phyloP scores from a whole-genome alignment of 2,797 vertebrate species.

The Crax fasciolata region DNA sequence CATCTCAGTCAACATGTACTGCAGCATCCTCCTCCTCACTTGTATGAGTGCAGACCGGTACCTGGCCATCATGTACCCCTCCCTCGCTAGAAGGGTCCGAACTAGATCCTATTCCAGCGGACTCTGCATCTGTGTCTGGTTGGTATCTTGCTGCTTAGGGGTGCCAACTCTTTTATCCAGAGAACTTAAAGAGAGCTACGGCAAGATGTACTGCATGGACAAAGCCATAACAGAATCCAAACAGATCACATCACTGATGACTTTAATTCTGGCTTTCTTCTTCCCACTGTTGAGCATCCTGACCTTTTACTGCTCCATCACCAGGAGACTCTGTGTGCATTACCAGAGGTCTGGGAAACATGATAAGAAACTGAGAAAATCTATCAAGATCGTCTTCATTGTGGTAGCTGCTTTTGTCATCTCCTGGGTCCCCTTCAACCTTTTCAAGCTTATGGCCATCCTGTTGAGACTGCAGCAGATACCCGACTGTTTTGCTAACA shows the following conservation, averaged over 20 bases:
- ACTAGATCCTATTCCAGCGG: conserved; percentile 52
- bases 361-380: conserved; percentile 82
- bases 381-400: conserved; percentile 81
- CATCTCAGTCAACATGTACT: conserved; percentile 86
- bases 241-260: conserved; percentile 47
- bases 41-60: conserved; percentile 86
- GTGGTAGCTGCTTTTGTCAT: conserved; percentile 81
- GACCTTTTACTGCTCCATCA: conserved; percentile 83
- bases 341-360: conserved; percentile 77
- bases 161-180: conserved; percentile 80
- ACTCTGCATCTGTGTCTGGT: conserved; percentile 78
- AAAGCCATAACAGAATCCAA: conserved; percentile 25
- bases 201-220: conserved; percentile 74
- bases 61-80: conserved; percentile 81
- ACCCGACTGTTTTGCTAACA: neutral
- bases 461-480: conserved; percentile 61
- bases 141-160: conserved; percentile 80
- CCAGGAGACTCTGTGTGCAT: conserved; percentile 79
- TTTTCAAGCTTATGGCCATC: conserved; percentile 80
- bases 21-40: conserved; percentile 83
- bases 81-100: conserved; percentile 58
- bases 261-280: conserved; percentile 82
- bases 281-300: conserved; percentile 81
- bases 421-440: conserved; percentile 85
- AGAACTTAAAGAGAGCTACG: conserved; percentile 55